Evolutionary conservation across 2,113 vertebrate species (phyloP), one percentile per base, ranked within the genome.

Genomic region (Pipra filicauda): DNA sequence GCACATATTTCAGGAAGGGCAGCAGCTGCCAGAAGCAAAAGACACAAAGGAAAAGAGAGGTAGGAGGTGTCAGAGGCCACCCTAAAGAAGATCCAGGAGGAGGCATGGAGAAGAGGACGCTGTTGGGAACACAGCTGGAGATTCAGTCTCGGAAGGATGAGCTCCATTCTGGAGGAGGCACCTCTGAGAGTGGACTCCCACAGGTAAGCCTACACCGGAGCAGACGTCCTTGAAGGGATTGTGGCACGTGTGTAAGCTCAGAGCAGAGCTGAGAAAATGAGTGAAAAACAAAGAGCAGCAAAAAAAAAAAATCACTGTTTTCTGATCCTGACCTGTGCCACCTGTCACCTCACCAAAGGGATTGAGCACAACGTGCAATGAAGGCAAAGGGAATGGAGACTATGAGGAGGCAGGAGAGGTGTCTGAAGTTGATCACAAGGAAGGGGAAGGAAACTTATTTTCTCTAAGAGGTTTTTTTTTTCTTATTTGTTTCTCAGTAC

Each of bases 401-500:
- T 9, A 43, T 12, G 4, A 75, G 22, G 8, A 31, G 11, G 8
- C 3, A 24, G 44, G 6, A 87, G 62, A 80, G 6, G 33, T 21
- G 7, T 33, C 18, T 49, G n/a, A 21, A 49, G 54, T 0, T 62
- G 15, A 43, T 11, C 11, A 67, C 12, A 37, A 24, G 1, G 2
- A 48, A 58, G 9, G 18, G n/a, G 7, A 5, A 66, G 8, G 2
- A 66, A 75, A 95, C 31, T 6, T 55, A 20, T 55, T 55, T 84
- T 84, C 9, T 12, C 6, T 51, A 35, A 5, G 31, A 28, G 11
- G 3, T 12, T 19, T 35, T 22, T 26, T 31, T 59, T 31, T 11
- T 49, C 21, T 6, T 26, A 15, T 35, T 79, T 61, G 9, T 37
- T 91, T 79, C 16, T 71, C 33, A 57, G 44, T 30, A 49, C 31